A percentile compares a stretch with the other conserved stretches of the same genome.
Conservation (phyloP, 2,113 vertebrate species). For the Xerus inauris region DNA sequence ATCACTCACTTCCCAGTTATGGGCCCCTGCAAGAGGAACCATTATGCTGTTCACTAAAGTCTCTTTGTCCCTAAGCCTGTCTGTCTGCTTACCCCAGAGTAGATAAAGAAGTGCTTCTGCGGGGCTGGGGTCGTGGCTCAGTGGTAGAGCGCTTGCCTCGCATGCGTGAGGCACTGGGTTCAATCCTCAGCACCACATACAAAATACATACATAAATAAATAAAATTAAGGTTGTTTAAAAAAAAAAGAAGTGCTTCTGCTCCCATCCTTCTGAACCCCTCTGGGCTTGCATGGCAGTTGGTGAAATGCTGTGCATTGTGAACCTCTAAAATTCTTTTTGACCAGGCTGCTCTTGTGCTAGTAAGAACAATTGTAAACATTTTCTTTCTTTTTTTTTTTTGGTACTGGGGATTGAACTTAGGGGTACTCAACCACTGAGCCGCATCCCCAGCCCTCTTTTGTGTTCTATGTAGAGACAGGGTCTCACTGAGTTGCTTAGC, state of each 20-base stretch:
- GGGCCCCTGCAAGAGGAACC: background rate
- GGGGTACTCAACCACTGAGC: background rate
- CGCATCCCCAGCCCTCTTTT: background rate
- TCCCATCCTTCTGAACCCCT: background rate
- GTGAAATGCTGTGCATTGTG: accelerated
- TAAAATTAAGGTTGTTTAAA: too few species aligned
- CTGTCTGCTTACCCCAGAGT: background rate
- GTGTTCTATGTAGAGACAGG: too few species aligned
- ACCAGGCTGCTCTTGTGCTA: background rate
- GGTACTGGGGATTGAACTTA: too few species aligned
- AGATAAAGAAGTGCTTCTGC: background rate
- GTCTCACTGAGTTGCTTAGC: too few species aligned
- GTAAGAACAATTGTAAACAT: background rate
- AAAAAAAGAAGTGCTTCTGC: background rate
- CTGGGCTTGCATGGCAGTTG: background rate
- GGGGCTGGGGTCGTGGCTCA: too few species aligned
- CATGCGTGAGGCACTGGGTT: too few species aligned
- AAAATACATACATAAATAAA: too few species aligned
- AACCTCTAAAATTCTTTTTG: background rate
- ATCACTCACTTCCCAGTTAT: background rate
- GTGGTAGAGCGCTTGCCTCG: too few species aligned
- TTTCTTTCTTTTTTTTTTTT: too few species aligned
- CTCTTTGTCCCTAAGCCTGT: background rate
- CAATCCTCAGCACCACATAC: too few species aligned
- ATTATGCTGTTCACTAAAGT: background rate